Evolutionary conservation across 2,888 invertebrate genomes (phyloP).

Genomic region (Drosophila eohydei): DNA sequence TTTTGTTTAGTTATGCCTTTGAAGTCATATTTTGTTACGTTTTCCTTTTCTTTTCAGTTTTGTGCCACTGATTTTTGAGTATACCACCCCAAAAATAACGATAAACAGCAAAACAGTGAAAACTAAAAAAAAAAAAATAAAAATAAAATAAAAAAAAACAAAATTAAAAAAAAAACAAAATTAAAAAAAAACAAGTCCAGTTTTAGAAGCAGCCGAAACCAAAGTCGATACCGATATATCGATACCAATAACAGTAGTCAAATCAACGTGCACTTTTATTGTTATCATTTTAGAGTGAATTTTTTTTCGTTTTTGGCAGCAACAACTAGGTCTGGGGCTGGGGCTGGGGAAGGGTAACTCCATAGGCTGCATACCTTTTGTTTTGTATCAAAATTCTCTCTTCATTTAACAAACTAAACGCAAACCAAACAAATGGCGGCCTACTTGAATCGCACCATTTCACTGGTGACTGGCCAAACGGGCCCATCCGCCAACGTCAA

Average conservation of each 20-base stretch:
- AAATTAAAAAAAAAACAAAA: neutral
- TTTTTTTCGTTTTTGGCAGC: neutral
- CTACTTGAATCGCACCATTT: slow-evolving; percentile 95
- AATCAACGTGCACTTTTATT: slow-evolving; percentile 45
- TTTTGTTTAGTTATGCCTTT: slow-evolving; percentile 48
- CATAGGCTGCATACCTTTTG: slow-evolving; percentile 76
- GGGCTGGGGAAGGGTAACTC: slow-evolving; percentile 27
- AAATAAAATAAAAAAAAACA: neutral
- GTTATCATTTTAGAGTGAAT: slow-evolving; percentile 37
- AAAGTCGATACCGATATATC: slow-evolving; percentile 22
- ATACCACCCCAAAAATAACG: slow-evolving; percentile 35
- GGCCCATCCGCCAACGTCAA: slow-evolving; percentile 64
- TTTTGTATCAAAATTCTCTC: slow-evolving; percentile 77
- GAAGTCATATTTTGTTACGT: slow-evolving; percentile 60
- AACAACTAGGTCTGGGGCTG: neutral
- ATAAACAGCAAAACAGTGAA: slow-evolving; percentile 17
- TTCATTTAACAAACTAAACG: slow-evolving; percentile 36
- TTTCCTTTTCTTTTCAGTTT: slow-evolving; percentile 71
- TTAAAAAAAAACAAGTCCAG: slow-evolving; percentile 7
- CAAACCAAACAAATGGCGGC: slow-evolving; percentile 89
- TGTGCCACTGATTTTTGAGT: slow-evolving; percentile 71
- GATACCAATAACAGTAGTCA: slow-evolving; percentile 16
- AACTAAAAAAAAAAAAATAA: slow-evolving; percentile 2
- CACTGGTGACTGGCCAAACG: slow-evolving; percentile 92
- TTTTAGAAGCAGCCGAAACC: slow-evolving; percentile 1